Conservation (phyloP, 2,888 invertebrate genomes). For the Apocheima hispidaria region DNA sequence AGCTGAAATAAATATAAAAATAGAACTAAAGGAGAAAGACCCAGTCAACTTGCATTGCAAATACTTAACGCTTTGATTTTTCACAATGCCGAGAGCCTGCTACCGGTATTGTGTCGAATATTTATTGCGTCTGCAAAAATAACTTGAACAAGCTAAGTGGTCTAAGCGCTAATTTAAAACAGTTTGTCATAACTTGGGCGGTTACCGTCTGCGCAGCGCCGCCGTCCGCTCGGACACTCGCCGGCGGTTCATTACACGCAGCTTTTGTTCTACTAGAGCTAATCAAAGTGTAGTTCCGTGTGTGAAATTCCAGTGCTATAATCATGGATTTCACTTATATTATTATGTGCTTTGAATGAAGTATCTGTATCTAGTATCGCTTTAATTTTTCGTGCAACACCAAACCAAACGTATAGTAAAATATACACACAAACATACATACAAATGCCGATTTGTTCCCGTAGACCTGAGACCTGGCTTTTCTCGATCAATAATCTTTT, state of each 20-base stretch:
- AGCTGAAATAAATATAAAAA: constrained; percentile 45
- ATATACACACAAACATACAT: no score
- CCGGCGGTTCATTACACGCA: constrained; percentile 67
- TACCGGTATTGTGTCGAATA: constrained; percentile 74
- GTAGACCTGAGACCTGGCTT: no score
- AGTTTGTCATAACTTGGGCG: constrained; percentile 80
- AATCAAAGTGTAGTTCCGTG: constrained; percentile 59
- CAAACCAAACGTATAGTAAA: no score
- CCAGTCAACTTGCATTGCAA: constrained; percentile 60
- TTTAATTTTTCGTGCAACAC: no score
- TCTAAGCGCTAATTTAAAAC: constrained; percentile 83
- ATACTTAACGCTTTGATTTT: constrained; percentile 64
- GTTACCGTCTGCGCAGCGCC: constrained; percentile 47
- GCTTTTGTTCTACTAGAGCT: constrained; percentile 68
- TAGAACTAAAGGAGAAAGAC: constrained; percentile 54
- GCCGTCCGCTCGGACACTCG: constrained; percentile 49
- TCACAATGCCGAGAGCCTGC: constrained; percentile 63
- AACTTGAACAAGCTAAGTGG: constrained; percentile 82
- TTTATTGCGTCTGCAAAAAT: constrained; percentile 82
- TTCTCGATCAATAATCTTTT: no score
- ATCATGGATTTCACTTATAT: background rate
- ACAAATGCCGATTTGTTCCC: no score
- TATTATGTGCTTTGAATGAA: background rate
- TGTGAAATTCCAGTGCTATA: constrained; percentile 4
- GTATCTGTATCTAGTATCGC: no score